phyloP scores from a whole-genome alignment of 2,888 invertebrate genomes.

The Lasioglossum malachurum region DNA sequence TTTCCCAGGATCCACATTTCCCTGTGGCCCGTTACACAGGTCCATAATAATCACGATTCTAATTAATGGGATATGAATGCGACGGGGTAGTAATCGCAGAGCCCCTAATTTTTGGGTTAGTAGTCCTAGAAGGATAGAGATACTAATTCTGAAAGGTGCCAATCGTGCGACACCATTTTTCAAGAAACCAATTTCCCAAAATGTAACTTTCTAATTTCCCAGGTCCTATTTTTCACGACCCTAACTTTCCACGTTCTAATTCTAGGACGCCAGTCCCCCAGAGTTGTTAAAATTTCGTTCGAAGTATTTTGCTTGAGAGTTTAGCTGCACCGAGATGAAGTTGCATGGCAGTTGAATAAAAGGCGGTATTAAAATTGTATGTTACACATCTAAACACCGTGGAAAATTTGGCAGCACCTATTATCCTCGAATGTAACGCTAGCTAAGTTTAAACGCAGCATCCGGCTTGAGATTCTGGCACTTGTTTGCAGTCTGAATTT shows the following conservation, averaged over 20 bases:
- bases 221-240: neutral
- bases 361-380: neutral
- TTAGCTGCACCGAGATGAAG: neutral
- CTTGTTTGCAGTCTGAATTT: constrained; percentile 23
- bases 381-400: too few relatives aligned
- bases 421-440: neutral
- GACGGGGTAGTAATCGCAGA: neutral
- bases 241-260: neutral
- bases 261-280: neutral
- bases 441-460: constrained; percentile 11
- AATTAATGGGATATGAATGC: neutral
- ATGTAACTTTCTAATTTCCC: neutral
- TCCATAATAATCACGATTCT: neutral
- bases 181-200: too few relatives aligned
- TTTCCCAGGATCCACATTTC: neutral
- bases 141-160: neutral
- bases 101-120: neutral
- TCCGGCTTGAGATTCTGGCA: constrained; percentile 12
- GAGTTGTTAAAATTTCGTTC: neutral
- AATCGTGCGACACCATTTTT: too few relatives aligned
- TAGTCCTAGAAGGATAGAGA: neutral
- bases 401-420: neutral
- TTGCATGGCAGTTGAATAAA: neutral
- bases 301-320: neutral
- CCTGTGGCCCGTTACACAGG: neutral